Percentiles rank a stretch among this genome's conserved stretches.
Conservation (phyloP, 2,888 invertebrate genomes). For the Andrena bucephala region DNA sequence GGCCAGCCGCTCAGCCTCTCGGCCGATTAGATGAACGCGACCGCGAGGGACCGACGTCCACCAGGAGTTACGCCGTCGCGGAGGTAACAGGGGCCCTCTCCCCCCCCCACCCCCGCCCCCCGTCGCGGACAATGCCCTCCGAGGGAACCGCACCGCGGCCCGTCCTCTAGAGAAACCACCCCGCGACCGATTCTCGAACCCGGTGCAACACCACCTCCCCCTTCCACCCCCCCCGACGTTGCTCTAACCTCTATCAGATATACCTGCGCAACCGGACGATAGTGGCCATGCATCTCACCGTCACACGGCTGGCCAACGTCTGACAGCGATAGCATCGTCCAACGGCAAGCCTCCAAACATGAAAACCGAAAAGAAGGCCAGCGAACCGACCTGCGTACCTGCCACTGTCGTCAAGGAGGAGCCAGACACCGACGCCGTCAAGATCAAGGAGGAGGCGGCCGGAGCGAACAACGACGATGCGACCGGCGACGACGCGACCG, state of each 20-base stretch:
- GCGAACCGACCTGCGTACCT: constrained; percentile 82
- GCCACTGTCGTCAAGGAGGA: constrained; percentile 83
- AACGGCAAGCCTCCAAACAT: constrained; percentile 72
- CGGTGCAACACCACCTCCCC: constrained; percentile 26
- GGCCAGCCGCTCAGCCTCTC: constrained; percentile 41
- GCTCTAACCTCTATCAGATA: constrained; percentile 64
- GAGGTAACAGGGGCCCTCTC: constrained; percentile 32
- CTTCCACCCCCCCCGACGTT: not conserved
- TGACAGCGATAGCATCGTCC: constrained; percentile 59
- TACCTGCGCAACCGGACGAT: constrained; percentile 49
- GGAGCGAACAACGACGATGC: constrained; percentile 80
- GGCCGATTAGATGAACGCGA: constrained; percentile 61
- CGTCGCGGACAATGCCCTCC: constrained; percentile 57
- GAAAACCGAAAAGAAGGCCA: constrained; percentile 84
- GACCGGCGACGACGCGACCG: constrained; percentile 79
- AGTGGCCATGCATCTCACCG: constrained; percentile 70
- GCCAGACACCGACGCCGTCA: constrained; percentile 81
- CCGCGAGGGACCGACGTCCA: constrained; percentile 42
- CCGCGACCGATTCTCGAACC: not conserved
- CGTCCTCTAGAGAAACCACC: constrained; percentile 19
- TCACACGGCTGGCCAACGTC: constrained; percentile 58
- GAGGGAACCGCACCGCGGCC: constrained; percentile 33
- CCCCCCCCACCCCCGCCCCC: too few relatives aligned
- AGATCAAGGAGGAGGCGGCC: constrained; percentile 81
- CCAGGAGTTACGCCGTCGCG: constrained; percentile 46